Percentiles rank a stretch among this genome's conserved stretches.
Evolutionary conservation across 2,797 vertebrate genomes (phyloP).

Genomic region (Oreortyx pictus): DNA sequence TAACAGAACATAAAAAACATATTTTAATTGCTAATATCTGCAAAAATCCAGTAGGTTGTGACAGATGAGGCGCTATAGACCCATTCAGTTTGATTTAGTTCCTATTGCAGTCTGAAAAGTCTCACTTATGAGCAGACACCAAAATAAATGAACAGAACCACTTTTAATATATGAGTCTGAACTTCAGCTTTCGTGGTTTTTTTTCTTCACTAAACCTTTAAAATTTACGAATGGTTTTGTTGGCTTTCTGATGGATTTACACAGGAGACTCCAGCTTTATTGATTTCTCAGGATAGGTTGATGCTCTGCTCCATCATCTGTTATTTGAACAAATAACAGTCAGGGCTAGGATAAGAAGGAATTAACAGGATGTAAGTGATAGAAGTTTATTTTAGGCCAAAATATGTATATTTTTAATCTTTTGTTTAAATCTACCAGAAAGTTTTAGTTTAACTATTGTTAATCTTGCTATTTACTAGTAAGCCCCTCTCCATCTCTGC

Average conservation of each 20-base stretch:
- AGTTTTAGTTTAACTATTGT: neutral
- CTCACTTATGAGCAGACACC: neutral
- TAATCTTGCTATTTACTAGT: neutral
- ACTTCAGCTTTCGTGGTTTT: neutral
- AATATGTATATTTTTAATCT: neutral
- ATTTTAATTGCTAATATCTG: constrained; percentile 37
- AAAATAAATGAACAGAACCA: neutral
- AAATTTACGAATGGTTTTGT: constrained; percentile 5
- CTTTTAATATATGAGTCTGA: neutral
- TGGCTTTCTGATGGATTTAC: constrained; percentile 38
- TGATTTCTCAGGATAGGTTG: neutral
- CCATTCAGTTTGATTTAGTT: constrained; percentile 38
- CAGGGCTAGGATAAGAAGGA: neutral
- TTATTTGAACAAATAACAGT: constrained; percentile 29
- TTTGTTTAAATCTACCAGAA: neutral
- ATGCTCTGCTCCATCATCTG: neutral
- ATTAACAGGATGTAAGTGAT: neutral
- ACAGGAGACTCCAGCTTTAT: neutral
- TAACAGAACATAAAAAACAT: neutral
- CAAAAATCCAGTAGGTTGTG: constrained; percentile 18
- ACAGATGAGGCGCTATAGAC: constrained; percentile 15
- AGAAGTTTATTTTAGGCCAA: neutral
- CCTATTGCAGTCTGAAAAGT: constrained; percentile 25
- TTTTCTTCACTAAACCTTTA: neutral
- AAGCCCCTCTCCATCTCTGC: neutral